Evolutionary conservation across 1,140 invertebrate genomes (phyloP), one percentile per base, ranked within the genome.

Genomic region (Branchinecta lynchi): DNA sequence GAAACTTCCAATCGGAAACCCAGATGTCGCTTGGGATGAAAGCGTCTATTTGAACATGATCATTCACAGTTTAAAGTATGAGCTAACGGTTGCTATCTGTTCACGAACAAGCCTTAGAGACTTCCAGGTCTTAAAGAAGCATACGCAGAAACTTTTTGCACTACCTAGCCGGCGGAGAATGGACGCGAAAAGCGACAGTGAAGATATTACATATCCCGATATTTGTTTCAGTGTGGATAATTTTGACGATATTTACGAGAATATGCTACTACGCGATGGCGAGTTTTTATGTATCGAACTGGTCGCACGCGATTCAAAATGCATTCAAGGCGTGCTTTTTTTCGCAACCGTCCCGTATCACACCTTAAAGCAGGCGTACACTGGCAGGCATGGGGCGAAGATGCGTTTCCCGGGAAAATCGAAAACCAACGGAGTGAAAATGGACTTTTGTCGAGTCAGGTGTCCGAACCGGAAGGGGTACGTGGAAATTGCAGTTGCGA

Each of bases 141-240:
- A 96, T 78, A 94, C 93, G 69, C 93, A 96, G 79, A 85, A 85
- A 81, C 96, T 99, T 9, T 99, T 97, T 81, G 93, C 96, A 10
- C 96, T 93, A 66, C 96, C 96, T 9, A 96, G 92, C 81, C 84
- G 90, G 68, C 82, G 96, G 74, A 85, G 92, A 77, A 98, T 99
- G 95, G 93, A 98, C 78, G 90, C 90, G 15, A 99, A 99, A 81
- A 96, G 95, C 45, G 95, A 97, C 77, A 86, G 90, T 72, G 96
- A 99, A 81, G 93, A 98, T 81, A 98, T 98, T 77, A 96, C 93
- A 44, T 99, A 98, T 81, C 96, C 96, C 3, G 92, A 96, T 81
- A 93, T 99, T 74, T 98, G 93, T 81, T 99, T 98, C 80, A 94
- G 94, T 85, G 92, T 99, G 66, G 96, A 99, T 80, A 96, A 98